Evolutionary conservation across 2,888 invertebrate genomes (phyloP).

Genomic region (Merodon equestris): DNA sequence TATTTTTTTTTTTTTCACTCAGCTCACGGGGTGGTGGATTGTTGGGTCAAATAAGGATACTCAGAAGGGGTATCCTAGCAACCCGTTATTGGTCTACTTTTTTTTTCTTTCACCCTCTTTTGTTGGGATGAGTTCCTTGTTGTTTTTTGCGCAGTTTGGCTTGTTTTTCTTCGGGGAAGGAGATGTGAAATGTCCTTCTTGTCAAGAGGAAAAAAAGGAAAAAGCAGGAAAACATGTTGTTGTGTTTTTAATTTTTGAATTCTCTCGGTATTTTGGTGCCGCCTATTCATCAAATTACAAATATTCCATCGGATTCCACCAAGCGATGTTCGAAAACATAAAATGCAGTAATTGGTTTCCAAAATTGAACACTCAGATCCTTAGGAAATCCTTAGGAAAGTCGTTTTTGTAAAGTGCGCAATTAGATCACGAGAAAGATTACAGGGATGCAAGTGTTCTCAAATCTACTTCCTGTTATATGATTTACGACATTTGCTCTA

Average conservation of each 20-base stretch:
- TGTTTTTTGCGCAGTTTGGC: conserved; percentile 30
- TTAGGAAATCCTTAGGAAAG: neutral
- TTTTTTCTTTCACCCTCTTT: neutral
- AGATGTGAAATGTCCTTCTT: conserved; percentile 7
- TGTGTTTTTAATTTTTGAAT: conserved; percentile 7
- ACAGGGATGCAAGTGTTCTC: conserved; percentile 26
- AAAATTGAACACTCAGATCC: neutral
- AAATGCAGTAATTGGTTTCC: neutral
- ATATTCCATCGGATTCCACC: conserved; percentile 3
- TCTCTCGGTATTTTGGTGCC: conserved; percentile 15
- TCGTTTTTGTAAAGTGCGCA: conserved; percentile 3
- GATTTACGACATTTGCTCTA: conserved; percentile 40
- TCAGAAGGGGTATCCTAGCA: conserved; percentile 56
- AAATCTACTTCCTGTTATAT: conserved; percentile 42
- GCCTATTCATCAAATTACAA: conserved; percentile 37
- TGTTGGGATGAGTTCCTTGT: neutral
- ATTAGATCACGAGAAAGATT: conserved; percentile 39
- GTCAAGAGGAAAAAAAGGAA: conserved; percentile 25
- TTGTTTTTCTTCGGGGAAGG: neutral
- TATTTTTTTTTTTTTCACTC: conserved; percentile 3
- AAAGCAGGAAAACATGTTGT: conserved; percentile 32
- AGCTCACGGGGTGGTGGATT: neutral
- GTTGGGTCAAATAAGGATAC: conserved; percentile 12
- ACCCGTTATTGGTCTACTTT: conserved; percentile 26
- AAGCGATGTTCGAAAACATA: neutral